phyloP scores from a whole-genome alignment of 2,797 vertebrate species.

The Pangasius macronema region DNA sequence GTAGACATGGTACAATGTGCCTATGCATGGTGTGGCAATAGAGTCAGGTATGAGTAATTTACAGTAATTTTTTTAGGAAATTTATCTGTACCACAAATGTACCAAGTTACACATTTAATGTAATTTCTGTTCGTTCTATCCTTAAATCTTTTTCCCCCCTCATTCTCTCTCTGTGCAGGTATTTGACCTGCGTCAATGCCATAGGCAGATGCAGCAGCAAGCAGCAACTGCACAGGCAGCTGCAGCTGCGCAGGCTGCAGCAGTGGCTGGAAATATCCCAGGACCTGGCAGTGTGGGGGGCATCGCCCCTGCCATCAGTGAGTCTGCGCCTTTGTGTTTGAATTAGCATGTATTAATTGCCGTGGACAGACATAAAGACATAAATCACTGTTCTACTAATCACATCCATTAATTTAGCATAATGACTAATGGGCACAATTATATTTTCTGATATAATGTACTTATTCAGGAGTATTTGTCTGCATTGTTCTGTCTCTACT shows the following conservation, averaged over 20 bases:
- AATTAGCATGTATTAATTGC: background rate
- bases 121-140: background rate
- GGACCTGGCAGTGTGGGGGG: constrained; percentile 65
- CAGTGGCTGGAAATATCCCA: constrained; percentile 71
- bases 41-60: background rate
- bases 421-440: background rate
- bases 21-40: background rate
- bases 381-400: background rate
- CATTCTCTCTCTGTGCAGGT: constrained; percentile 57
- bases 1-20: background rate
- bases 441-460: background rate
- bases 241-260: constrained; percentile 65
- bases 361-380: background rate
- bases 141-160: background rate
- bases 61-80: background rate
- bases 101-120: background rate
- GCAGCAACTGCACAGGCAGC: constrained; percentile 74
- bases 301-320: constrained; percentile 64
- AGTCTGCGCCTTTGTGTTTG: constrained; percentile 51
- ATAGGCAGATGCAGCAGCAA: constrained; percentile 83
- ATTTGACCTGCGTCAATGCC: constrained; percentile 77
- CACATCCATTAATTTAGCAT: background rate
- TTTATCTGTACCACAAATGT: background rate
- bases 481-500: background rate
- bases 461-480: background rate